phyloP scores from a whole-genome alignment of 1,140 invertebrate genomes.

The Drosophila orosa region DNA sequence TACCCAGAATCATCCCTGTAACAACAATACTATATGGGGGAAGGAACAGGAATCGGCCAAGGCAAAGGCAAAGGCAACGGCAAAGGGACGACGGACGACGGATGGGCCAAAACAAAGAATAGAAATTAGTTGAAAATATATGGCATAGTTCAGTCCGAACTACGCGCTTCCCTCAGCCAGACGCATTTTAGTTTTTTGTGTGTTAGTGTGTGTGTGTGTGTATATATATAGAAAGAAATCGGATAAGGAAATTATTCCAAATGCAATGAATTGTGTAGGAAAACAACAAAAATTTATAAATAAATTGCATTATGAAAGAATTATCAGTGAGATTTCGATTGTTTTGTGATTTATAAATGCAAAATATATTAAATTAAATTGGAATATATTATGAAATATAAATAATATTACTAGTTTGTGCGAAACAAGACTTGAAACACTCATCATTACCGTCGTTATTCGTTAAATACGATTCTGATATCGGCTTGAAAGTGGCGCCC shows the following conservation, averaged over 20 bases:
- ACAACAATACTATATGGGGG: conserved; percentile 7
- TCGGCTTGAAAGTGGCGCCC: conserved; percentile 82
- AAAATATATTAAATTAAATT: neutral
- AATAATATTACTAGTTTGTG: neutral
- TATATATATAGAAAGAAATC: conserved; percentile 5
- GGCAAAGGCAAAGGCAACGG: no score
- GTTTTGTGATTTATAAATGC: neutral
- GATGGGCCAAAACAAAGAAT: conserved; percentile 46
- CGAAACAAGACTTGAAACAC: neutral
- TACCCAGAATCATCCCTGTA: conserved; percentile 21
- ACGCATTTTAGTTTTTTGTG: conserved; percentile 42
- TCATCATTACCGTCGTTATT: neutral
- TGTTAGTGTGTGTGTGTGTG: conserved; percentile 9
- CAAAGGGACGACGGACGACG: no score
- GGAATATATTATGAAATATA: neutral
- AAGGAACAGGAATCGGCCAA: conserved; percentile 24
- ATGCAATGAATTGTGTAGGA: conserved; percentile 8
- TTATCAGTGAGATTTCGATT: neutral
- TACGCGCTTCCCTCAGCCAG: conserved; percentile 67
- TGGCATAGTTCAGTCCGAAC: conserved; percentile 69
- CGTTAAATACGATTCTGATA: conserved; percentile 43
- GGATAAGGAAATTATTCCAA: neutral
- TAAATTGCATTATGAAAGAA: neutral
- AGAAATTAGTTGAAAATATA: conserved; percentile 70
- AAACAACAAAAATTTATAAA: conserved; percentile 2